phyloP scores from a whole-genome alignment of 2,797 vertebrate species.

The Echeneis naucrates region DNA sequence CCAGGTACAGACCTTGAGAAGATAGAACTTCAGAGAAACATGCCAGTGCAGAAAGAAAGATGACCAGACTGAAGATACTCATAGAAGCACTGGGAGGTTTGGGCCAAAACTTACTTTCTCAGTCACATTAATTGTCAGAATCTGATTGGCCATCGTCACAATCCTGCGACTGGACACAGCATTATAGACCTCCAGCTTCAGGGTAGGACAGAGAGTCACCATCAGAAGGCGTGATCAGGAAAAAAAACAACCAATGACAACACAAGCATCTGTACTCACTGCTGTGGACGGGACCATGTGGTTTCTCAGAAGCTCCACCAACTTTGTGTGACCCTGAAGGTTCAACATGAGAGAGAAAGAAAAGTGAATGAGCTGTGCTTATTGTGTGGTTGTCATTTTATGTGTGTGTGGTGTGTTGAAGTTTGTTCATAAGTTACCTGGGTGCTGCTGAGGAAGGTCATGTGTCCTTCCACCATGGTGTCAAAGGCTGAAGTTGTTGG shows the following conservation, averaged over 20 bases:
- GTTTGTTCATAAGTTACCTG: conserved; percentile 78
- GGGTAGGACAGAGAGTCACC: neutral
- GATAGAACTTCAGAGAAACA: too few relatives aligned
- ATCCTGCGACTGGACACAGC: conserved; percentile 80
- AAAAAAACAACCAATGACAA: neutral
- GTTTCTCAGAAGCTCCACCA: conserved; percentile 90
- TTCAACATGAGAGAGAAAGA: neutral
- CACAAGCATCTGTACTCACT: conserved; percentile 70
- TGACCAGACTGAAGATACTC: too few relatives aligned
- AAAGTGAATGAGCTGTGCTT: too few relatives aligned
- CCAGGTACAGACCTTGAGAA: neutral
- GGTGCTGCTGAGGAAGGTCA: conserved; percentile 86
- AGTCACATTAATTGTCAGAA: conserved; percentile 86
- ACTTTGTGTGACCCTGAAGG: conserved; percentile 88
- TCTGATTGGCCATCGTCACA: conserved; percentile 89
- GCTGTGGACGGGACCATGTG: conserved; percentile 86
- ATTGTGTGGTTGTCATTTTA: too few relatives aligned
- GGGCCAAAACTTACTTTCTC: conserved; percentile 64
- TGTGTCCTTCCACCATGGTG: conserved; percentile 78
- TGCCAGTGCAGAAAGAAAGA: neutral
- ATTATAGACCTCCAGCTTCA: conserved; percentile 89
- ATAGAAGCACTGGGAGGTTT: too few relatives aligned
- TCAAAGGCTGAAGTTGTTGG: conserved; percentile 86
- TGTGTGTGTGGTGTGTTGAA: too few relatives aligned
- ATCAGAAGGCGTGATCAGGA: neutral